Base-by-base conservation (phyloP, 2,797 vertebrate species). In the Gallinago solitaria region DNA sequence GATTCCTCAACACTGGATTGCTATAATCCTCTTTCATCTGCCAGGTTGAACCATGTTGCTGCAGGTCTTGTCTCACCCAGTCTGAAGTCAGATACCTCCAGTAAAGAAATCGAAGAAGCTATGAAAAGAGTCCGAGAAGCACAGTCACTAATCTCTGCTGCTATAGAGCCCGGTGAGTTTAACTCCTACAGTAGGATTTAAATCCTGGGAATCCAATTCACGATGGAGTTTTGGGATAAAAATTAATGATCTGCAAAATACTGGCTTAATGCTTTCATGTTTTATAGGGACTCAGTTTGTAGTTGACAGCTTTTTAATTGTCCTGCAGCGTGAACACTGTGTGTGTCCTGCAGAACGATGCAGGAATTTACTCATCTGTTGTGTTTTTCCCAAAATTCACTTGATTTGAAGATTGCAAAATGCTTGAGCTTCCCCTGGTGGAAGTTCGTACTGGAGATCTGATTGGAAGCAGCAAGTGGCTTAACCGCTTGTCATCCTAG, bases 31-130 rank as follows among this genome's bases (percentile, higher is more conserved):
- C 24, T 47, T 50, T 10, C 48, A 6, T 89, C 16, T 60, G 32
- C 78, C 97, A 99, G 99, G 97, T 97, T 99, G 97, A 99, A 99
- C 97, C 99, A 99, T 48, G 98, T 99, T 93, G 99, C 99, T 56
- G 99, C 99, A 32, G 99, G 99, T 71, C 98, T 99, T 32, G 97
- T 99, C 92, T 99, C 98, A 78, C 98, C 99, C 23, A 99, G 98
- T 88, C 96, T 99, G 95, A 99, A 99, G 95, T 98, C 98, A 4
- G 99, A 99, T 79, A 98, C 99, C 61, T 99, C 99, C 69, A 99
- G 99, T 96, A 99, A 99, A 97, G 99, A 99, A 97, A 99, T 99
- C 35, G 99, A 99, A 98, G 99, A 99, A 97, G 99, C 99, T n/a
- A 99, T 99, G 99, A 99, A 99, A 97, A 98, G 99, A 97, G 99